These are phyloP conservation scores for Paedocypris sp. DNA, from an alignment of 2,113 vertebrate genomes.

Conservation along the genomic window DNA sequence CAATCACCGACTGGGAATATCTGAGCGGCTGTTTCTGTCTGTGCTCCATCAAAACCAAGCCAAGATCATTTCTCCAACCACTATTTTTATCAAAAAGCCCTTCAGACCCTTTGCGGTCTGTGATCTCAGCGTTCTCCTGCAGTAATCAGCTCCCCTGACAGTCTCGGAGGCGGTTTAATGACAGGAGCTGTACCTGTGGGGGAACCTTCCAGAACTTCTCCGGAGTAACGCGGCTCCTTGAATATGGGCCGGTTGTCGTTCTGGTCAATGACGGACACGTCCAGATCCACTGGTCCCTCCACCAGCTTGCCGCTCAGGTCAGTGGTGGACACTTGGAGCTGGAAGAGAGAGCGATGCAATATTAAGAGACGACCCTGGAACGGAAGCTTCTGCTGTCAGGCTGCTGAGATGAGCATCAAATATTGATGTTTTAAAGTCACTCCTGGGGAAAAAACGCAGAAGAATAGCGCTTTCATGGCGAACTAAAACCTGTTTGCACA, in stretches of 20 bases:
- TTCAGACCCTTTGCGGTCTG: background rate
- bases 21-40: too few relatives aligned
- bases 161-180: background rate
- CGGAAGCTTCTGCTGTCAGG: background rate
- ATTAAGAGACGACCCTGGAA: constrained; percentile 25
- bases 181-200: constrained; percentile 69
- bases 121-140: background rate
- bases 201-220: constrained; percentile 88
- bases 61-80: background rate
- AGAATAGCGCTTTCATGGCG: too few relatives aligned
- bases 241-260: constrained; percentile 95
- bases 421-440: too few relatives aligned
- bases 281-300: constrained; percentile 71
- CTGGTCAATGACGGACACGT: constrained; percentile 83
- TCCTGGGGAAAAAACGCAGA: too few relatives aligned
- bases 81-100: background rate
- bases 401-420: too few relatives aligned
- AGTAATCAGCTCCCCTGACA: background rate
- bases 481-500: too few relatives aligned
- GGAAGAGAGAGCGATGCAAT: constrained; percentile 16
- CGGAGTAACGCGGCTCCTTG: constrained; percentile 76
- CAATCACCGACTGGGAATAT: too few relatives aligned
- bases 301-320: constrained; percentile 70
- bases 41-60: background rate
- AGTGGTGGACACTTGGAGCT: constrained; percentile 83